phyloP scores from a whole-genome alignment of 2,888 invertebrate genomes.

The Salticus scenicus region DNA sequence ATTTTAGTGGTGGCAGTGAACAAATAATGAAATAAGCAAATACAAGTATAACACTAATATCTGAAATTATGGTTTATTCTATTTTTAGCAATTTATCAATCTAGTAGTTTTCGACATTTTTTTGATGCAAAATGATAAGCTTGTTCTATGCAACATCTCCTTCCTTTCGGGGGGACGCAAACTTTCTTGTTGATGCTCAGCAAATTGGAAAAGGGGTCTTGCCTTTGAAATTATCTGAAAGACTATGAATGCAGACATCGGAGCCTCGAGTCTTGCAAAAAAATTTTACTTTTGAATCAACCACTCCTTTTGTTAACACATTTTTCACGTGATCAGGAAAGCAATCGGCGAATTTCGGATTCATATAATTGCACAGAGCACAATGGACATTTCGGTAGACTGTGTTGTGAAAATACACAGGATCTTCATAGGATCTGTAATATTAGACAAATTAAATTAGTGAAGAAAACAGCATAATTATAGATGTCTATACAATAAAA shows the following conservation, averaged over 20 bases:
- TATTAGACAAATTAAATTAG: no score
- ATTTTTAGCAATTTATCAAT: no score
- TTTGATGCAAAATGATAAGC: neutral
- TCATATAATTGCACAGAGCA: constrained; percentile 34
- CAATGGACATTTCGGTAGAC: constrained; percentile 55
- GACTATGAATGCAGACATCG: neutral
- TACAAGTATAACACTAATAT: no score
- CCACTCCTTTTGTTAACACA: neutral
- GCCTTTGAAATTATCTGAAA: neutral
- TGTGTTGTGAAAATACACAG: constrained; percentile 14
- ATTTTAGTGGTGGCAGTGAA: no score
- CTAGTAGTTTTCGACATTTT: no score
- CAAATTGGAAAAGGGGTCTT: neutral
- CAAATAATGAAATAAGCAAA: no score
- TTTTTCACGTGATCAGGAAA: constrained; percentile 18
- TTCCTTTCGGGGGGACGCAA: neutral
- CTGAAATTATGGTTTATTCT: no score
- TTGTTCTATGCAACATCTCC: neutral
- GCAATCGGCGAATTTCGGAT: neutral
- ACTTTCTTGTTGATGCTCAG: neutral
- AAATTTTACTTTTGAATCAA: neutral
- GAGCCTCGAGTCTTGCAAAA: neutral
- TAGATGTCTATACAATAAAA: no score
- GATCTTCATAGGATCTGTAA: constrained; percentile 28
- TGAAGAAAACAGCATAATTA: no score